Evolutionary conservation across 1,140 invertebrate genomes (phyloP).

Genomic region (Vollenhovia emeryi): DNA sequence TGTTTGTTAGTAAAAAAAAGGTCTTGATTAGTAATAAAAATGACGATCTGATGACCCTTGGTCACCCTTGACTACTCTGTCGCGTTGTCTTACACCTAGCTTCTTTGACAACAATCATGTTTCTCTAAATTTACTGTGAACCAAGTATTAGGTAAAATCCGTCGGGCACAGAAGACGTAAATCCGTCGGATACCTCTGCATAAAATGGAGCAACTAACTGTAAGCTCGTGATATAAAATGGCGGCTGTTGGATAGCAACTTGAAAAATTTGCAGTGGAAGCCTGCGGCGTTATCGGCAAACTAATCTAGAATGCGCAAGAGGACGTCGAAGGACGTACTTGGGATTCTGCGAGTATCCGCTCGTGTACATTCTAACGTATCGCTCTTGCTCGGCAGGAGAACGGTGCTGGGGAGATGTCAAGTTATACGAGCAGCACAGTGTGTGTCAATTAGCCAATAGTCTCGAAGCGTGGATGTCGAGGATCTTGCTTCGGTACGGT

Average conservation of each 20-base stretch:
- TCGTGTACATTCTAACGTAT: slow-evolving; percentile 79
- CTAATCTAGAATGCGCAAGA: neutral
- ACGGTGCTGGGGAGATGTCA: too few species aligned
- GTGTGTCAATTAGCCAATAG: neutral
- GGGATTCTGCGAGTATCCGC: slow-evolving; percentile 60
- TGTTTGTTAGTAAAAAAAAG: too few species aligned
- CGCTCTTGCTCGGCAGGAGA: slow-evolving; percentile 1
- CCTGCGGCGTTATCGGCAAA: too few species aligned
- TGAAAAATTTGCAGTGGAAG: neutral
- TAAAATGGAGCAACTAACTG: neutral
- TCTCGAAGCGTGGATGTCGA: neutral
- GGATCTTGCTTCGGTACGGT: neutral
- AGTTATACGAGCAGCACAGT: too few species aligned
- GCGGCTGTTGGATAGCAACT: slow-evolving; percentile 6
- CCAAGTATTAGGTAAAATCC: neutral
- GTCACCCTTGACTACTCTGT: neutral
- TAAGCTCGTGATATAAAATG: slow-evolving; percentile 54
- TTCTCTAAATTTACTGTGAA: neutral
- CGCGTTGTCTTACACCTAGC: neutral
- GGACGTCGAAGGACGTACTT: neutral
- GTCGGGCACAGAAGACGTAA: neutral
- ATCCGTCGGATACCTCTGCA: neutral
- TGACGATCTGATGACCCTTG: neutral
- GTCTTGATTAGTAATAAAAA: neutral
- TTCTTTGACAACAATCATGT: neutral